Evolutionary conservation across 2,797 vertebrate genomes (phyloP).

Genomic region (Tokudaia tokunoshimensis): DNA sequence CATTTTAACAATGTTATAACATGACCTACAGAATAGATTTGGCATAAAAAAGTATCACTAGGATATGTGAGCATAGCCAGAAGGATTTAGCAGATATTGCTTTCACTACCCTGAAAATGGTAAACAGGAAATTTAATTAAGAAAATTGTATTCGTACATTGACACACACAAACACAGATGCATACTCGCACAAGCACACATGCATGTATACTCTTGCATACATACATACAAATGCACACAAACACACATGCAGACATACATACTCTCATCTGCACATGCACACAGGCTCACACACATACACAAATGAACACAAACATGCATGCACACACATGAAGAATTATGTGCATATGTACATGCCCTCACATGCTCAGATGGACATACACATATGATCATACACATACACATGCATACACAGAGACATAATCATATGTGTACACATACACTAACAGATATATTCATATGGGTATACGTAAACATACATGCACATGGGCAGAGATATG

Average conservation of each 20-base stretch:
- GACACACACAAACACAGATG: not conserved
- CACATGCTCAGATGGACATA: not conserved
- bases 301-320: not conserved
- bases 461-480: not conserved
- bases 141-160: not conserved
- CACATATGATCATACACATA: not conserved
- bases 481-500: not conserved
- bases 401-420: not conserved
- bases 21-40: not conserved
- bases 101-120: not conserved
- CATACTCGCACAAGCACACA: not conserved
- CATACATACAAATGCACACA: not conserved
- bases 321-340: not conserved
- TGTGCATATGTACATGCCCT: not conserved
- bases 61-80: not conserved
- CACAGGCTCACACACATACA: not conserved
- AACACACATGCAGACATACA: not conserved
- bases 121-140: not conserved
- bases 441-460: not conserved
- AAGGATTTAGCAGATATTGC: not conserved
- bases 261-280: not conserved
- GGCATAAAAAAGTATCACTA: too few species aligned
- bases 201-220: not conserved
- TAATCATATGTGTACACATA: not conserved
- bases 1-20: not conserved